Percentiles rank a stretch among this genome's conserved stretches.
Evolutionary conservation across 2,888 invertebrate species (phyloP).

Genomic region (Drosophila imparisetae): DNA sequence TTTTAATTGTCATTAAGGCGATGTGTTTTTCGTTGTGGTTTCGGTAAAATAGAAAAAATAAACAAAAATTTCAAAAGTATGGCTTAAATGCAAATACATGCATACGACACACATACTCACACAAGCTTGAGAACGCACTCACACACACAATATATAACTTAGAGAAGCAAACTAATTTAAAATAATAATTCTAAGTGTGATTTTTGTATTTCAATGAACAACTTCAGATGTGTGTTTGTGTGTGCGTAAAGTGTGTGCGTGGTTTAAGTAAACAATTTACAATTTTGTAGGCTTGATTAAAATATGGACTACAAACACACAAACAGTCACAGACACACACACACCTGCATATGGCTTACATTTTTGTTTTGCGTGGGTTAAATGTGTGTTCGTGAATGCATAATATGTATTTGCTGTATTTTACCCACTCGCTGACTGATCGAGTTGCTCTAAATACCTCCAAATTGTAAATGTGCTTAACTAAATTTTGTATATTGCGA

Average conservation of each 20-base stretch:
- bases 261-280: not conserved
- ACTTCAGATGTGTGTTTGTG: not conserved
- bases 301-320: not conserved
- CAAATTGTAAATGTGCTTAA: not conserved
- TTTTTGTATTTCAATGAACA: not conserved
- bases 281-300: not conserved
- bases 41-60: conserved; percentile 12
- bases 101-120: not conserved
- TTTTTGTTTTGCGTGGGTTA: conserved; percentile 2
- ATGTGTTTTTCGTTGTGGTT: conserved; percentile 8
- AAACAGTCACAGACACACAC: not conserved
- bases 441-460: not conserved
- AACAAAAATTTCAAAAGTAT: conserved; percentile 13
- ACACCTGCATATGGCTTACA: conserved; percentile 14
- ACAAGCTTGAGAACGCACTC: not conserved
- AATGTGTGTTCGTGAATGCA: not conserved
- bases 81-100: not conserved
- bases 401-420: not conserved
- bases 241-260: not conserved
- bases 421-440: not conserved
- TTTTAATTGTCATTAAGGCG: conserved; percentile 5
- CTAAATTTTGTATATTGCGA: not conserved
- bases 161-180: not conserved
- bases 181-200: not conserved
- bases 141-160: not conserved